Percentiles rank a stretch among this genome's conserved stretches.
Evolutionary conservation across 2,113 vertebrate species (phyloP).

Genomic region (Perca flavescens): DNA sequence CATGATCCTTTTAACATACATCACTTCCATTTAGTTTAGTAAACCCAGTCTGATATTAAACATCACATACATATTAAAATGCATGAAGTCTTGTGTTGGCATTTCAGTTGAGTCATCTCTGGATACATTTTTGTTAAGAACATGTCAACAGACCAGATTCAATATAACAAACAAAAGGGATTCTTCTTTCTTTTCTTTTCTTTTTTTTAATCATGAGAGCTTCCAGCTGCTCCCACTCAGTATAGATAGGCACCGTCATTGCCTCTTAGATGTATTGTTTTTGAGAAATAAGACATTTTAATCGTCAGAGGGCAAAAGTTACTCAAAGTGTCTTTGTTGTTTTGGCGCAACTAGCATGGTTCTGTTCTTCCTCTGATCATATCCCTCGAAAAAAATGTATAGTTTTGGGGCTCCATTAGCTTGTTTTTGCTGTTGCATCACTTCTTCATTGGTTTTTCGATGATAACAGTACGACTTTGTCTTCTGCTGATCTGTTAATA

Average conservation of each 20-base stretch:
- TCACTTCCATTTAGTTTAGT: not conserved
- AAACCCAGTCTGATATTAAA: not conserved
- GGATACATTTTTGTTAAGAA: not conserved
- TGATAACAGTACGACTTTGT: slow-evolving; percentile 3
- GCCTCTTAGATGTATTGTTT: not conserved
- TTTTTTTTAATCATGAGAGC: slow-evolving; percentile 1
- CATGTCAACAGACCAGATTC: slow-evolving; percentile 2
- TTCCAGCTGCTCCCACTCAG: slow-evolving; percentile 13
- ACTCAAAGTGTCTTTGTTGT: not conserved
- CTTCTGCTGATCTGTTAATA: slow-evolving; percentile 39
- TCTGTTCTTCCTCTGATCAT: slow-evolving; percentile 1
- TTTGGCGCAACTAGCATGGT: not conserved
- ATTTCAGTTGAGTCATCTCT: not conserved
- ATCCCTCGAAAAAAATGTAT: slow-evolving; percentile 7
- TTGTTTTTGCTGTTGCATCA: slow-evolving; percentile 24
- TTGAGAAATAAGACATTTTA: slow-evolving; percentile 6
- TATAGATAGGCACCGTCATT: no score
- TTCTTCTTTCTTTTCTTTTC: not conserved
- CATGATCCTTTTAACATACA: not conserved
- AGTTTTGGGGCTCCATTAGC: not conserved
- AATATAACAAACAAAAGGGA: not conserved
- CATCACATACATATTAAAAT: not conserved
- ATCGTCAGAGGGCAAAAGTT: not conserved
- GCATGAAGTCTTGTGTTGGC: not conserved
- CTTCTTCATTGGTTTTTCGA: slow-evolving; percentile 42